These are phyloP conservation scores for Trichonephila clavata DNA, from an alignment of 1,140 invertebrate species.

Conservation along the genomic window DNA sequence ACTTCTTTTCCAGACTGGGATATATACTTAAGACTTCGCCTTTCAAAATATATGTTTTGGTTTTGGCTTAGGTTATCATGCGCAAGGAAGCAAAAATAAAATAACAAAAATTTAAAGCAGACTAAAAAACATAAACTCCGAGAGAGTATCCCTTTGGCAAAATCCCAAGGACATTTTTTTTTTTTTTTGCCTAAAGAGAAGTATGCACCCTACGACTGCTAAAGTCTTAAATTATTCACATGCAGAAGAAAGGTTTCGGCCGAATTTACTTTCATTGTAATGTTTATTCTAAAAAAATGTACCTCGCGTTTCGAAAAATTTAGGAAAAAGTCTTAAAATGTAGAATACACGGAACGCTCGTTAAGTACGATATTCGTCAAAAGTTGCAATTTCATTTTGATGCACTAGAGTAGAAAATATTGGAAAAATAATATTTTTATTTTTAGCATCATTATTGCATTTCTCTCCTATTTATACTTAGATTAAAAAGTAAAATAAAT, in stretches of 20 bases:
- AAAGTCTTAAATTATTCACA: slow-evolving; percentile 53
- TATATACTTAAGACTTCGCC: slow-evolving; percentile 27
- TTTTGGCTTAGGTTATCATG: slow-evolving; percentile 17
- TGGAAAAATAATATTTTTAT: slow-evolving; percentile 6
- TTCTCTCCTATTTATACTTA: neutral
- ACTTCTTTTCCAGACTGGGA: neutral
- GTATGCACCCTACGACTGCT: neutral
- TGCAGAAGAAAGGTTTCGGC: slow-evolving; percentile 25
- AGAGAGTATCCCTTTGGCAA: slow-evolving; percentile 45
- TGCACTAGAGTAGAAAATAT: neutral
- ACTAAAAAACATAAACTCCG: slow-evolving; percentile 48
- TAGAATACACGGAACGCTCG: neutral
- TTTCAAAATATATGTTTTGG: slow-evolving; percentile 38
- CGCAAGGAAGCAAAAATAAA: neutral
- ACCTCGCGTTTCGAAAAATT: neutral
- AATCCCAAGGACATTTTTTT: slow-evolving; percentile 14
- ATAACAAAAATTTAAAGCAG: neutral
- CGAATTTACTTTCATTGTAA: slow-evolving; percentile 47
- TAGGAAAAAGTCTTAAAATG: neutral
- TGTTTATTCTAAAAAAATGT: slow-evolving; percentile 13
- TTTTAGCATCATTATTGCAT: neutral
- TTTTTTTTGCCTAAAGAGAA: neutral
- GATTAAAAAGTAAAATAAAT: neutral
- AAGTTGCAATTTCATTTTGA: slow-evolving; percentile 24
- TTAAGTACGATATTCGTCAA: slow-evolving; percentile 23